phyloP scores from a whole-genome alignment of 92 coral and sea anemone genomes.

The Palythoa grandiflora region DNA sequence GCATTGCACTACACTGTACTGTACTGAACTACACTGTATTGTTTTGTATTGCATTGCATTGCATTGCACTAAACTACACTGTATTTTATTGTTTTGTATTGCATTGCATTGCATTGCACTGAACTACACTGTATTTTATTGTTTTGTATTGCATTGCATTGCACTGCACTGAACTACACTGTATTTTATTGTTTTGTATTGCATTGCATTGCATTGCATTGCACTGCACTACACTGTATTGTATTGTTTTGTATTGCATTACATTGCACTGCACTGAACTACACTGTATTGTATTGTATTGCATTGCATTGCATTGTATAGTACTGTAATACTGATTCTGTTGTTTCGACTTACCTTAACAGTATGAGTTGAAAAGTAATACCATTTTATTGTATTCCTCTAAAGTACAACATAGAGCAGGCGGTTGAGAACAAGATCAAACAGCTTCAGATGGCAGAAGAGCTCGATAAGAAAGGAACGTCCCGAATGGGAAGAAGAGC shows the following conservation, averaged over 20 bases:
- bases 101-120: no score
- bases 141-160: not conserved
- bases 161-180: not conserved
- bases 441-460: constrained; percentile 86
- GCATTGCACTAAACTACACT: no score
- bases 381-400: not conserved
- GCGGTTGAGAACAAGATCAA: constrained; percentile 76
- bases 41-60: not conserved
- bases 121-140: not conserved
- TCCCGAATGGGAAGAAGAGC: constrained; percentile 78
- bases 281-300: no score
- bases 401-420: constrained; percentile 79
- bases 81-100: no score
- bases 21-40: no score
- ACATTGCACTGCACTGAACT: no score
- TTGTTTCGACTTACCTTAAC: no score
- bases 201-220: not conserved
- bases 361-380: no score
- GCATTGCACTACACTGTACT: no score
- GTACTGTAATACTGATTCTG: no score
- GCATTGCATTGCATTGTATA: no score
- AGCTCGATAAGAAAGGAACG: constrained; percentile 80
- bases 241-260: not conserved
- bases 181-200: not conserved
- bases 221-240: not conserved